Conservation (phyloP, 2,888 invertebrate species). For the Proisotoma minuta region DNA sequence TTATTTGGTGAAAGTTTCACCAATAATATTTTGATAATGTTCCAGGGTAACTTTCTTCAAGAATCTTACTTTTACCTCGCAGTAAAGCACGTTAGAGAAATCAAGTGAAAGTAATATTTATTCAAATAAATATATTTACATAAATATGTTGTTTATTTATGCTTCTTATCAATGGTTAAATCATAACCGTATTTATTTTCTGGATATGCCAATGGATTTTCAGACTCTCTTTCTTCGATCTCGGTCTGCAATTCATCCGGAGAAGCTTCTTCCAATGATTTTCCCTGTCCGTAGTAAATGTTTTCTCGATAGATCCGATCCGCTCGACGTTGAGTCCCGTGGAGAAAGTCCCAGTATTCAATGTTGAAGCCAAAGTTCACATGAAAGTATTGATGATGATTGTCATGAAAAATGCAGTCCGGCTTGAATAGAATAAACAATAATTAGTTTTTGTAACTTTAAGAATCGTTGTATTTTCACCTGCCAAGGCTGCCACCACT, state of each 20-base stretch:
- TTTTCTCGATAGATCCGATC: constrained; percentile 65
- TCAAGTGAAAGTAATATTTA: no score
- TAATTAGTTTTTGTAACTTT: constrained; percentile 49
- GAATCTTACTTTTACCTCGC: no score
- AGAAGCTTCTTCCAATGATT: constrained; percentile 55
- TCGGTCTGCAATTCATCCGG: constrained; percentile 56
- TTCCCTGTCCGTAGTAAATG: constrained; percentile 61
- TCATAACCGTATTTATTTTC: constrained; percentile 51
- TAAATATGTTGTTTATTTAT: no score
- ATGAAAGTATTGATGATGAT: constrained; percentile 73
- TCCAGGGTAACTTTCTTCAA: no score
- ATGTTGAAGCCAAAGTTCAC: constrained; percentile 72
- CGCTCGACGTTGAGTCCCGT: constrained; percentile 63
- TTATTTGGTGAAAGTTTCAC: no score
- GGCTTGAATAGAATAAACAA: constrained; percentile 52
- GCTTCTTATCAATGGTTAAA: constrained; percentile 45
- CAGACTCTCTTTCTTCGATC: constrained; percentile 53
- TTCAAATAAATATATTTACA: no score
- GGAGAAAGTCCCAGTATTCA: constrained; percentile 65
- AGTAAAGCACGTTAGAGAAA: no score
- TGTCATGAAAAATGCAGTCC: constrained; percentile 68
- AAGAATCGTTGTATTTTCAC: constrained; percentile 45
- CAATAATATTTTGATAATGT: no score
- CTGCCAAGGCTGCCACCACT: constrained; percentile 61
- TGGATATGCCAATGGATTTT: constrained; percentile 55